Conservation (phyloP, 2,888 invertebrate species). For the Drosophila buzzatii region DNA sequence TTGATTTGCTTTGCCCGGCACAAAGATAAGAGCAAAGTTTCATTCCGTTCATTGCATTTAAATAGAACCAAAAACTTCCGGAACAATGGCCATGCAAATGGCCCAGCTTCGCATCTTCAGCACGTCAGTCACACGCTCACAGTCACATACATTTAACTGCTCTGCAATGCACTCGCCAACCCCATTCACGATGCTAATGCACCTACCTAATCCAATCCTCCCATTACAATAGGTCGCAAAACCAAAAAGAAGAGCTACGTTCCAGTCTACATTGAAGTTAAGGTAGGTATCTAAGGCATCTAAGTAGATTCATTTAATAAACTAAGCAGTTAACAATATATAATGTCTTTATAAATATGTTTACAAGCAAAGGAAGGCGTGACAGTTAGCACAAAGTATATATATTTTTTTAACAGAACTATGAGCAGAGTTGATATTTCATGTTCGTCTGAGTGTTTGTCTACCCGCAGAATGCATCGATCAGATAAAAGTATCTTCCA, state of each 20-base stretch:
- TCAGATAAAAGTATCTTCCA: too few relatives aligned
- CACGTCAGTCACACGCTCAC: slow-evolving; percentile 64
- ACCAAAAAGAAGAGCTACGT: slow-evolving; percentile 78
- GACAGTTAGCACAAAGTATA: neutral
- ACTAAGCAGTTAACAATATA: neutral
- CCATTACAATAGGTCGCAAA: slow-evolving; percentile 54
- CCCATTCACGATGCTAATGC: slow-evolving; percentile 43
- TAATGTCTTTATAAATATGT: neutral
- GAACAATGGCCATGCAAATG: slow-evolving; percentile 65
- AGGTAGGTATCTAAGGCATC: slow-evolving; percentile 70
- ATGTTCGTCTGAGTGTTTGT: too few relatives aligned
- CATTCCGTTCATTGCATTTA: slow-evolving; percentile 77
- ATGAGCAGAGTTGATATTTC: neutral
- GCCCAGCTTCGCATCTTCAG: slow-evolving; percentile 34
- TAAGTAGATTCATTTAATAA: neutral
- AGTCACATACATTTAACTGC: slow-evolving; percentile 43
- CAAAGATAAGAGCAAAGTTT: slow-evolving; percentile 67
- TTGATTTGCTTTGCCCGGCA: slow-evolving; percentile 61
- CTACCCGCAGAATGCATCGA: too few relatives aligned
- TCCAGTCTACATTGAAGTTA: slow-evolving; percentile 83
- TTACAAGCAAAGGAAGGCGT: neutral
- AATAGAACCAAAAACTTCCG: slow-evolving; percentile 58
- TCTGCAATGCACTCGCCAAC: slow-evolving; percentile 39
- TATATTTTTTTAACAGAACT: neutral
- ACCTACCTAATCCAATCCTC: slow-evolving; percentile 9